Conservation (phyloP, 2,797 vertebrate genomes). For the Rhinoraja longicauda region DNA sequence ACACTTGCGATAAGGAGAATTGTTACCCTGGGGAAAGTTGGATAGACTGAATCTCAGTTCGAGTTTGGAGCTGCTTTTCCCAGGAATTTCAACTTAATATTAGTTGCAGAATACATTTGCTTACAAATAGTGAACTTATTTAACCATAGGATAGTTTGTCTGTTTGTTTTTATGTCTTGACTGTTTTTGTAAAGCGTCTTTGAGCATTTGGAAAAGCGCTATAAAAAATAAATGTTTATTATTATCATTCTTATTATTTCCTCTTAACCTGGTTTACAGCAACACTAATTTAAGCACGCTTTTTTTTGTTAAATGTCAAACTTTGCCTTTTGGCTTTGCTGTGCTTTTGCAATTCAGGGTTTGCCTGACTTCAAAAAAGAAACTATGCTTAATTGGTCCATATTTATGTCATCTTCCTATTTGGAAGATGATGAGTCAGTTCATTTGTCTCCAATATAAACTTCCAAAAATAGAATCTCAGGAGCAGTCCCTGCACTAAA, state of each 20-base stretch:
- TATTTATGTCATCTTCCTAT: background rate
- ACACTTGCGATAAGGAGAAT: background rate
- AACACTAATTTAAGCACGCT: background rate
- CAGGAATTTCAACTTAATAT: background rate
- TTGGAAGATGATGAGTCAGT: background rate
- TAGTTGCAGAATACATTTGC: background rate
- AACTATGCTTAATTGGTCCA: background rate
- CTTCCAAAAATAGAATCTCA: background rate
- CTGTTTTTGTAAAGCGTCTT: no score
- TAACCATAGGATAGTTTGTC: no score
- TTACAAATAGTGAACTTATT: background rate
- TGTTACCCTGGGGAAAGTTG: background rate
- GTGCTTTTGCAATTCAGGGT: background rate
- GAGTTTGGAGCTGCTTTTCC: background rate
- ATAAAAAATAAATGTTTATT: no score
- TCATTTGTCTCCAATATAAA: background rate
- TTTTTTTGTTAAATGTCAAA: background rate
- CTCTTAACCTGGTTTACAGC: background rate
- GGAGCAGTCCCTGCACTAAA: background rate
- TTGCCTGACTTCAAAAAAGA: background rate
- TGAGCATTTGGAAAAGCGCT: no score
- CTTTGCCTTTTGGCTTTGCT: background rate
- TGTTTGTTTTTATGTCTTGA: no score
- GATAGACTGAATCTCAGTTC: background rate
- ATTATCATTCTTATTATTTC: no score